A percentile compares a stretch with the other conserved stretches of the same genome.
These are phyloP conservation scores for Ctenicera cuprea DNA, from an alignment of 2,888 invertebrate genomes.

Conservation along the genomic window DNA sequence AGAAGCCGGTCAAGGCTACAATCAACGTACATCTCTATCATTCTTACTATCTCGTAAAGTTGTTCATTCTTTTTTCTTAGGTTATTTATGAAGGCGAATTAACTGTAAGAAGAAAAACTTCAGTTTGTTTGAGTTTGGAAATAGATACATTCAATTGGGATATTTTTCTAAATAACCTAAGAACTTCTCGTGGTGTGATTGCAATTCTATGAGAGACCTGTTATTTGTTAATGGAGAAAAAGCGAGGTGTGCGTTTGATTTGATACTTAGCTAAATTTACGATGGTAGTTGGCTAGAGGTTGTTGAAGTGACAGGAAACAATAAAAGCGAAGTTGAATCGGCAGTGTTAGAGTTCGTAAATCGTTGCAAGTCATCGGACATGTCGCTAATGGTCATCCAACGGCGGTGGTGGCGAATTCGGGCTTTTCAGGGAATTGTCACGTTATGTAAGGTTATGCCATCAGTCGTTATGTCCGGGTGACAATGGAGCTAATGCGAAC, in stretches of 20 bases:
- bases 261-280: constrained; percentile 24
- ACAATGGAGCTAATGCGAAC: constrained; percentile 66
- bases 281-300: constrained; percentile 12
- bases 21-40: too few species aligned
- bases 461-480: constrained; percentile 49
- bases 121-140: too few species aligned
- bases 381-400: constrained; percentile 36
- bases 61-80: too few species aligned
- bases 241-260: constrained; percentile 28
- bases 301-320: constrained; percentile 30
- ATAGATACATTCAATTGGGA: too few species aligned
- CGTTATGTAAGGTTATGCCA: constrained; percentile 54
- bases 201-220: background rate
- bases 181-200: too few species aligned
- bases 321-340: constrained; percentile 31
- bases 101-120: too few species aligned
- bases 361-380: constrained; percentile 29
- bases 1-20: too few species aligned
- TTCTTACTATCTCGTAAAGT: too few species aligned
- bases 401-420: constrained; percentile 29
- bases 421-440: constrained; percentile 47
- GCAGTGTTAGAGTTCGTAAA: constrained; percentile 32
- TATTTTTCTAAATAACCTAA: background rate
- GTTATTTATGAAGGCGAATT: too few species aligned
- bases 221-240: constrained; percentile 18